Percentiles rank a stretch among this genome's conserved stretches.
These are phyloP conservation scores for Syngnathus acus DNA, from an alignment of 2,797 vertebrate genomes.

Conservation along the genomic window DNA sequence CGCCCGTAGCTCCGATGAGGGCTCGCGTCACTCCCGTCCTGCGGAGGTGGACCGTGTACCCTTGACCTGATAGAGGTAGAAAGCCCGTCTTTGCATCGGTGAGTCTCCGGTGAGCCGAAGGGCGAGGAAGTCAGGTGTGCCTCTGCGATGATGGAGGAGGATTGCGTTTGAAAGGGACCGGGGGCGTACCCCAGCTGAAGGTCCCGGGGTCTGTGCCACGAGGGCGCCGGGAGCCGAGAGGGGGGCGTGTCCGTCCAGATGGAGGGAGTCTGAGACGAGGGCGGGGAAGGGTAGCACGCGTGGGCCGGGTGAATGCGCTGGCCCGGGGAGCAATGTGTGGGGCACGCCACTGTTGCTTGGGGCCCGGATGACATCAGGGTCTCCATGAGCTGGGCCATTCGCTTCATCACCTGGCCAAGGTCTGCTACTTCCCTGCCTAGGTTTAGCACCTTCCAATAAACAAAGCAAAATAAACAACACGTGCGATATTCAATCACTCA, in stretches of 20 bases:
- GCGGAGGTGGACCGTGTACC: conserved; percentile 39
- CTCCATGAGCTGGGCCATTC: conserved; percentile 68
- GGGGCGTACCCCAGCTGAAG: conserved; percentile 33
- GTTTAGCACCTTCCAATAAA: conserved; percentile 54
- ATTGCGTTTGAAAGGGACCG: conserved; percentile 20
- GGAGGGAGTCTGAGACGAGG: conserved; percentile 39
- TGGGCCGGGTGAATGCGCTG: too few relatives aligned
- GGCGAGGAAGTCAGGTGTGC: conserved; percentile 30
- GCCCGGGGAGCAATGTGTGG: conserved; percentile 30
- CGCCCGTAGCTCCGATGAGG: conserved; percentile 38
- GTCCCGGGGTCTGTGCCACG: conserved; percentile 42
- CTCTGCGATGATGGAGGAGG: conserved; percentile 19
- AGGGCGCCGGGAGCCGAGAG: conserved; percentile 33
- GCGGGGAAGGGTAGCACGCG: conserved; percentile 24
- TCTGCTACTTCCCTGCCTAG: conserved; percentile 70
- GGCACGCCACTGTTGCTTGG: conserved; percentile 41
- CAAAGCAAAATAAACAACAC: background rate
- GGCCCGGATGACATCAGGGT: conserved; percentile 45
- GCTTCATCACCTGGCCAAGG: conserved; percentile 64
- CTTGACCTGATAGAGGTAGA: conserved; percentile 31
- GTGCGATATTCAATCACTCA: background rate
- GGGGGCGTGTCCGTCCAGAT: conserved; percentile 48
- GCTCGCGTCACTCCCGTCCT: conserved; percentile 27
- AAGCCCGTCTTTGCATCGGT: conserved; percentile 20
- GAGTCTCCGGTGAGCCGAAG: conserved; percentile 30